Conservation (phyloP, 92 coral and sea anemone genomes). For the Bergia puertoricense region DNA sequence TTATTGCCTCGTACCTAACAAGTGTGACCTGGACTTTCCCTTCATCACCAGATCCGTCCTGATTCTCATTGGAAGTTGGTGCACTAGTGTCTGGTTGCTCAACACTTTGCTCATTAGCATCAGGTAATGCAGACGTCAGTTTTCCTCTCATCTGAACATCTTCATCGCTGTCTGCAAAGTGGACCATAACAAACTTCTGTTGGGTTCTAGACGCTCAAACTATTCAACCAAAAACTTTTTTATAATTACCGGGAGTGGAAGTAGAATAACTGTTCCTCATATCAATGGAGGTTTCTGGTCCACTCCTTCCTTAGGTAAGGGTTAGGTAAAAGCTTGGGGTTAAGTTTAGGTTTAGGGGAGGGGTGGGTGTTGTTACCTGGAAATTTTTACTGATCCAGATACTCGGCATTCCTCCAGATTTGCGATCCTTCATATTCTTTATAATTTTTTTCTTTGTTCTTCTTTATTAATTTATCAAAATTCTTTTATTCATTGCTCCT, state of each 20-base stretch:
- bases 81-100: constrained; percentile 7
- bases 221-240: background rate
- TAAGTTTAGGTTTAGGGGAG: too few species aligned
- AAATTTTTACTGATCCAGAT: too few species aligned
- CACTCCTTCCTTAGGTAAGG: too few species aligned
- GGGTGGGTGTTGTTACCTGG: too few species aligned
- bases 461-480: too few species aligned
- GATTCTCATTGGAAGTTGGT: background rate
- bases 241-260: too few species aligned
- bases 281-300: too few species aligned
- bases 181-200: background rate
- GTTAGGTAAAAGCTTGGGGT: too few species aligned
- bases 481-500: too few species aligned
- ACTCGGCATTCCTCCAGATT: too few species aligned
- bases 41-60: constrained; percentile 1
- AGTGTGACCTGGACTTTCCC: constrained; percentile 21
- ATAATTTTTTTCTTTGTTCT: too few species aligned
- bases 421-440: too few species aligned
- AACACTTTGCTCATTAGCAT: background rate
- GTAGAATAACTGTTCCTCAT: background rate
- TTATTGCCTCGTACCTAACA: constrained; percentile 7
- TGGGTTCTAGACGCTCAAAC: background rate
- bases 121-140: background rate
- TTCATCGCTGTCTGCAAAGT: constrained; percentile 25
- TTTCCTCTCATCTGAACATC: constrained; percentile 34